Evolutionary conservation across 1,140 invertebrate species (phyloP).

Genomic region (Coelopa frigida): DNA sequence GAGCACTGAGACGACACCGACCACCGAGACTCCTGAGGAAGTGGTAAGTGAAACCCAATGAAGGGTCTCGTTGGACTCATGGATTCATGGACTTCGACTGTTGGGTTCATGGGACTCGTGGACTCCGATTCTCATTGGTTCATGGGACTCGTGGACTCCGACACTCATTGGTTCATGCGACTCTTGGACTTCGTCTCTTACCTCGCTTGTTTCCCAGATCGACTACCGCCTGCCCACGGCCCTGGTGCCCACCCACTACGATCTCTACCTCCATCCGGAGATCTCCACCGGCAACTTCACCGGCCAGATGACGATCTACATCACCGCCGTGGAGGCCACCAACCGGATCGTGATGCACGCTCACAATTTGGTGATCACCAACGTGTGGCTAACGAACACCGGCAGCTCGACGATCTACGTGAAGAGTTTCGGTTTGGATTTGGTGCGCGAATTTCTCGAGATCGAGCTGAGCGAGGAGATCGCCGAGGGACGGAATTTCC

Average conservation of each 20-base stretch:
- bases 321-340: slow-evolving; percentile 51
- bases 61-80: no score
- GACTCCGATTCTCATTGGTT: no score
- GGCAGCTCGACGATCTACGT: slow-evolving; percentile 12
- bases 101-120: no score
- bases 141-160: no score
- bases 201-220: slow-evolving; percentile 18
- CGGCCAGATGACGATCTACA: slow-evolving; percentile 61
- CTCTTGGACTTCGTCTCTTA: slow-evolving; percentile 7
- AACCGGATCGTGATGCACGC: slow-evolving; percentile 64
- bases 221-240: slow-evolving; percentile 56
- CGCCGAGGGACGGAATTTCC: background rate
- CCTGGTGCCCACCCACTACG: slow-evolving; percentile 65
- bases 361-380: slow-evolving; percentile 41
- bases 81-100: no score
- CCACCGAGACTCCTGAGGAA: no score
- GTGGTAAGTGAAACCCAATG: no score
- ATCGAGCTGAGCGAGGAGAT: slow-evolving; percentile 24
- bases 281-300: slow-evolving; percentile 59
- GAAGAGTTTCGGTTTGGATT: slow-evolving; percentile 18
- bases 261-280: slow-evolving; percentile 67
- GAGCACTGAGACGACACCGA: no score
- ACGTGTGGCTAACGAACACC: slow-evolving; percentile 3
- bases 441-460: slow-evolving; percentile 27
- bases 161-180: no score